Conservation (phyloP, 2,797 vertebrate species). For the Notamacropus eugenii region DNA sequence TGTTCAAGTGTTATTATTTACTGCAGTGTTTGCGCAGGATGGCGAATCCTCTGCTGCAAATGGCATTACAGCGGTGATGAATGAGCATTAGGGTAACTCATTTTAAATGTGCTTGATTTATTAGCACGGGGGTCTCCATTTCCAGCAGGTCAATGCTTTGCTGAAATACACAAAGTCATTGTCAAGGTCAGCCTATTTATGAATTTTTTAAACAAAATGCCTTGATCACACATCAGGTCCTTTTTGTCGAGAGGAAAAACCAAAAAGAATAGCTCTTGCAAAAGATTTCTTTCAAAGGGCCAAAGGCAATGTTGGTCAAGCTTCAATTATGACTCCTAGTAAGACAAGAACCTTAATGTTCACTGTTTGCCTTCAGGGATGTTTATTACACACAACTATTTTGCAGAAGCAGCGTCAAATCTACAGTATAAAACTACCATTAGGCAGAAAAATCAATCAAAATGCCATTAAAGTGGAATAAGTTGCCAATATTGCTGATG, state of each 20-base stretch:
- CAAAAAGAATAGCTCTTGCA: conserved; percentile 87
- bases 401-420: conserved; percentile 99
- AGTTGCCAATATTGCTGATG: conserved; percentile 99
- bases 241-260: conserved; percentile 85
- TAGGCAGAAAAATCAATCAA: conserved; percentile 99
- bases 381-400: conserved; percentile 99
- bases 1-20: conserved; percentile 99
- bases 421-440: conserved; percentile 99
- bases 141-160: conserved; percentile 99
- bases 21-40: conserved; percentile 97
- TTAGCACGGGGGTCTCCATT: conserved; percentile 97
- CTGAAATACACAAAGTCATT: conserved; percentile 99
- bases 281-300: conserved; percentile 91
- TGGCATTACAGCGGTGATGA: conserved; percentile 99
- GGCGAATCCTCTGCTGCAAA: conserved; percentile 95
- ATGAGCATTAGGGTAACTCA: conserved; percentile 99
- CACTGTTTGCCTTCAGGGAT: conserved; percentile 98
- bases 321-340: conserved; percentile 99
- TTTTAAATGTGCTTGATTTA: conserved; percentile 99
- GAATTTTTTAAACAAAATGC: conserved; percentile 91
- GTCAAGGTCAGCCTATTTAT: conserved; percentile 97
- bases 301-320: conserved; percentile 98
- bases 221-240: conserved; percentile 90
- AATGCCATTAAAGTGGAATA: conserved; percentile 99
- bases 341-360: conserved; percentile 99